Conservation (phyloP, 2,113 vertebrate species). For the Uropsilus gracilis region DNA sequence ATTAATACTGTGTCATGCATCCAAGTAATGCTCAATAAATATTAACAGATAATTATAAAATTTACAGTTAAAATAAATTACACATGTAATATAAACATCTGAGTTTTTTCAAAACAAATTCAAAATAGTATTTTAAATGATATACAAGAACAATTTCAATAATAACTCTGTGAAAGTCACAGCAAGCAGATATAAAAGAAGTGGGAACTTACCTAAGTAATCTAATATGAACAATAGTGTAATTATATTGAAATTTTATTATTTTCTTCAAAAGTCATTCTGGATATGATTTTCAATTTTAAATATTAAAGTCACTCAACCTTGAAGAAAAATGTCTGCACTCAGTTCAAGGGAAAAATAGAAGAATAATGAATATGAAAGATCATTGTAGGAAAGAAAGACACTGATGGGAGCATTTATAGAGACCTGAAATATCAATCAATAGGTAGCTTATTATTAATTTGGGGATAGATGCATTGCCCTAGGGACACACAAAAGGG, state of each 20-base stretch:
- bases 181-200: background rate
- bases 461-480: background rate
- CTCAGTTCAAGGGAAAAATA: slow-evolving; percentile 30
- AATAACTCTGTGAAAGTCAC: background rate
- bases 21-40: slow-evolving; percentile 32
- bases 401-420: background rate
- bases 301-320: slow-evolving; percentile 51
- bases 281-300: slow-evolving; percentile 52
- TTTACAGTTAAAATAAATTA: slow-evolving; percentile 9
- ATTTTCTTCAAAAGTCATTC: slow-evolving; percentile 49
- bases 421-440: slow-evolving; percentile 5
- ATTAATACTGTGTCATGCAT: background rate
- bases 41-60: slow-evolving; percentile 55
- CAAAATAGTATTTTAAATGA: slow-evolving; percentile 40
- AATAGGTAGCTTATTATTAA: slow-evolving; percentile 1
- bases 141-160: slow-evolving; percentile 26
- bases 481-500: background rate
- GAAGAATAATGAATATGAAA: slow-evolving; percentile 44
- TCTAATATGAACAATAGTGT: slow-evolving; percentile 14
- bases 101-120: slow-evolving; percentile 15
- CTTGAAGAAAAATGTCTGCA: slow-evolving; percentile 57
- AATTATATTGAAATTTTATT: background rate
- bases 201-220: background rate
- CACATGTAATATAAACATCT: background rate
- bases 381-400: slow-evolving; percentile 48